Evolutionary conservation across 2,797 vertebrate species (phyloP).

Genomic region (Botia kubotai): DNA sequence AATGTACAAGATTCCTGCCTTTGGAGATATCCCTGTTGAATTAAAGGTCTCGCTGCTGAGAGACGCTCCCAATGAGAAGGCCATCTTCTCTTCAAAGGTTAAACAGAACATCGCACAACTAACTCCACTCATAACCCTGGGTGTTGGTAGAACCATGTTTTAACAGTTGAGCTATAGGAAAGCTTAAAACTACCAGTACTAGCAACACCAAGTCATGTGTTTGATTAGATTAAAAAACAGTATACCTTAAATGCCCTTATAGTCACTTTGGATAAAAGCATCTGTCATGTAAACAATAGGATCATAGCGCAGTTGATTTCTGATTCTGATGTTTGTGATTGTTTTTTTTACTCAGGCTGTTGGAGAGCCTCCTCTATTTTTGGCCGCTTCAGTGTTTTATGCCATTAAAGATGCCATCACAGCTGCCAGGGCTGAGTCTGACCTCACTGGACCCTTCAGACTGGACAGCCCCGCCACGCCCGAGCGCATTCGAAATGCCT

Average conservation of each 20-base stretch:
- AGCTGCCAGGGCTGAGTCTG: conserved; percentile 77
- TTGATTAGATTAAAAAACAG: neutral
- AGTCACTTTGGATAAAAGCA: too few species aligned
- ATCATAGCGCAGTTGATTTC: neutral
- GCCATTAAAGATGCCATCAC: conserved; percentile 92
- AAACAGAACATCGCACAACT: neutral
- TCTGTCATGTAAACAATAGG: neutral
- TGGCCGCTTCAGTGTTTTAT: conserved; percentile 91
- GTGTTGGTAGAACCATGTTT: too few species aligned
- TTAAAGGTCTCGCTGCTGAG: conserved; percentile 90
- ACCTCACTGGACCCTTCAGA: conserved; percentile 77
- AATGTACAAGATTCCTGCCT: conserved; percentile 93
- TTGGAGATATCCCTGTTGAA: conserved; percentile 88
- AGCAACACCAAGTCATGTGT: neutral
- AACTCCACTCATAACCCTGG: neutral
- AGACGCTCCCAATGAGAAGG: conserved; percentile 88
- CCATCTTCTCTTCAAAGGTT: conserved; percentile 96
- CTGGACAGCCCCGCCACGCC: conserved; percentile 93
- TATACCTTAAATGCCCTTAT: too few species aligned
- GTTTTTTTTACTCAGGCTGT: conserved; percentile 81
- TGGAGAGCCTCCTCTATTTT: conserved; percentile 93
- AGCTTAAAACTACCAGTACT: too few species aligned
- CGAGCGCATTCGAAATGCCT: conserved; percentile 91
- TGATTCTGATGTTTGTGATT: neutral
- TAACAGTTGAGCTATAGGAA: too few species aligned